These are phyloP conservation scores for Listronotus bonariensis DNA, from an alignment of 1,140 invertebrate species.

Conservation along the genomic window DNA sequence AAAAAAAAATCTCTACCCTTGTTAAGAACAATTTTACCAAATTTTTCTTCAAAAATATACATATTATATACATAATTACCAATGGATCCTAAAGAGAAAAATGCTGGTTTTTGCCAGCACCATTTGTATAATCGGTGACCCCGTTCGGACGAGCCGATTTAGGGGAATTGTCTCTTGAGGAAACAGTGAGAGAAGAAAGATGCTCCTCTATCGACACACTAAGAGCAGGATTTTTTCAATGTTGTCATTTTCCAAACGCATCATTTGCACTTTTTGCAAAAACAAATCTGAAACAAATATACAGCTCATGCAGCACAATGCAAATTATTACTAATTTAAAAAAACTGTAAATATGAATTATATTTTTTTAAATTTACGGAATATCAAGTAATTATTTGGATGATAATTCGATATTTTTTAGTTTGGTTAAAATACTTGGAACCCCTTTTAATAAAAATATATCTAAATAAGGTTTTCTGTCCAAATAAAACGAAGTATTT, in stretches of 20 bases:
- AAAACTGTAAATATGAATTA: background rate
- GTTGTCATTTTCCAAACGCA: constrained; percentile 38
- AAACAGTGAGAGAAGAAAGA: constrained; percentile 39
- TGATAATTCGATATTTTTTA: too few species aligned
- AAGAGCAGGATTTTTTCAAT: constrained; percentile 36
- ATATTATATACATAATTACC: constrained; percentile 23
- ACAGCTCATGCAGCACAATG: too few species aligned
- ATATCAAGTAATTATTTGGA: too few species aligned
- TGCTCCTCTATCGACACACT: constrained; percentile 42
- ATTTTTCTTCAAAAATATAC: constrained; percentile 1
- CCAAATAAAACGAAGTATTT: too few species aligned
- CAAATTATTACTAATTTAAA: too few species aligned
- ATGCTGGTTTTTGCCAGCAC: constrained; percentile 13
- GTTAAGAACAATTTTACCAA: background rate
- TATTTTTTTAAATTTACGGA: too few species aligned
- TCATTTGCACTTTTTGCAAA: constrained; percentile 57
- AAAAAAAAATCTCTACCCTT: background rate
- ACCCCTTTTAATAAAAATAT: too few species aligned
- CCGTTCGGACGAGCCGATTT: constrained; percentile 38
- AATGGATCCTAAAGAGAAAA: constrained; percentile 33
- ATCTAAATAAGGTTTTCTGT: too few species aligned
- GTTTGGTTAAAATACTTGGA: background rate
- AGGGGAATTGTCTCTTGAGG: constrained; percentile 43
- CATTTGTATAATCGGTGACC: constrained; percentile 4
- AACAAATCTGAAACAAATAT: constrained; percentile 54